Evolutionary conservation across 2,888 invertebrate species (phyloP).

Genomic region (Tromatobia lineatoria): DNA sequence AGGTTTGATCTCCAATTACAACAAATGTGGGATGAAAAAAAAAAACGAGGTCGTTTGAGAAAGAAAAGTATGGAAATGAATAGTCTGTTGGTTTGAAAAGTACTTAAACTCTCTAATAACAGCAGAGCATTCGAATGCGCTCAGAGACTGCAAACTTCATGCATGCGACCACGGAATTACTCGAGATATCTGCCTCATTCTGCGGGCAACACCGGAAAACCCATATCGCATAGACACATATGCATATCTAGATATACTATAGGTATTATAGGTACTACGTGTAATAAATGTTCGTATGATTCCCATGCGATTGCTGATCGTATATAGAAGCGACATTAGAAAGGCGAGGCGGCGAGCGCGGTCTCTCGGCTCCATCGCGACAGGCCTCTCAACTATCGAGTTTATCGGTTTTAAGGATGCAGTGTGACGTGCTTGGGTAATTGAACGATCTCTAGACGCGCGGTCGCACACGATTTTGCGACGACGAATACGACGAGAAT

Average conservation of each 20-base stretch:
- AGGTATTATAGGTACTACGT: conserved; percentile 56
- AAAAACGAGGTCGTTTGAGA: not conserved
- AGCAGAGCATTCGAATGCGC: not conserved
- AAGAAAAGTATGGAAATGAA: not conserved
- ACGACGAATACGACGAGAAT: conserved; percentile 57
- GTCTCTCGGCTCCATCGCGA: conserved; percentile 53
- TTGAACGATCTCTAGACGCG: conserved; percentile 72
- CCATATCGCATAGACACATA: conserved; percentile 53
- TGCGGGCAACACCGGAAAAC: conserved; percentile 55
- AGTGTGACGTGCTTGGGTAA: conserved; percentile 69
- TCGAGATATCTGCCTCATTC: conserved; percentile 23
- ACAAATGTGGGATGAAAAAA: not conserved
- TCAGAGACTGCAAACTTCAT: not conserved
- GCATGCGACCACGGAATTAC: not conserved
- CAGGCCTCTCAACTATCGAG: conserved; percentile 69
- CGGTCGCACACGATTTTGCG: conserved; percentile 62
- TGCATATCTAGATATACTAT: conserved; percentile 57
- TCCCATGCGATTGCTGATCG: conserved; percentile 48
- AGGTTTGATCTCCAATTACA: not conserved
- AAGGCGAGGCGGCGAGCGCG: conserved; percentile 58
- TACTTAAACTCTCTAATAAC: not conserved
- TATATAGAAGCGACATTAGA: conserved; percentile 62
- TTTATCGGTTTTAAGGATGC: conserved; percentile 73
- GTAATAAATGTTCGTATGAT: conserved; percentile 64
- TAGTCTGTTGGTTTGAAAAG: not conserved